Evolutionary conservation across 2,797 vertebrate genomes (phyloP).

Genomic region (Sparus aurata): DNA sequence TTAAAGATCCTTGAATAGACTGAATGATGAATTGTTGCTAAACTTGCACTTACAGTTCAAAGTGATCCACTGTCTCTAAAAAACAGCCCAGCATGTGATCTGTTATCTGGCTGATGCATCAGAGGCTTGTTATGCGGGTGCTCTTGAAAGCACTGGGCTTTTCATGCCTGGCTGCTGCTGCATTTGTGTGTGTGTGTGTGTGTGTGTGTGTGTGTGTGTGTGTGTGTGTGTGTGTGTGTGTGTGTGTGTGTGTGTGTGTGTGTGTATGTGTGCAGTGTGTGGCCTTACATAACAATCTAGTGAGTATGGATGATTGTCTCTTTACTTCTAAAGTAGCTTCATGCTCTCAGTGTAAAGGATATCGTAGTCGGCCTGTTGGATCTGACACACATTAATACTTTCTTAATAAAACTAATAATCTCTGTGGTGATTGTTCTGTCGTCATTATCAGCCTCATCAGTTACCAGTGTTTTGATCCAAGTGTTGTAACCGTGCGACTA

Average conservation of each 20-base stretch:
- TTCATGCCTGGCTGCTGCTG: slow-evolving; percentile 43
- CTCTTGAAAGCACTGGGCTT: slow-evolving; percentile 46
- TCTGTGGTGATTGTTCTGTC: not conserved
- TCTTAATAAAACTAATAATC: not conserved
- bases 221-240: slow-evolving; percentile 13
- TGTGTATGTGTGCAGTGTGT: slow-evolving; percentile 21
- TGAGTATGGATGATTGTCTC: slow-evolving; percentile 22
- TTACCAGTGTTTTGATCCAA: not conserved
- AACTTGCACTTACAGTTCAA: slow-evolving; percentile 40
- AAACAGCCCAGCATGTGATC: slow-evolving; percentile 63
- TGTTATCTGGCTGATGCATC: slow-evolving; percentile 65
- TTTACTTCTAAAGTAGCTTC: slow-evolving; percentile 18
- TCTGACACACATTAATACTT: slow-evolving; percentile 5
- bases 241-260: not conserved
- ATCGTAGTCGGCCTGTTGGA: not conserved
- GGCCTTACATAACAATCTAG: slow-evolving; percentile 44
- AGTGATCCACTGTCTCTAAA: slow-evolving; percentile 37
- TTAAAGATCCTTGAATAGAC: slow-evolving; percentile 14
- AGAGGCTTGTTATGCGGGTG: slow-evolving; percentile 63
- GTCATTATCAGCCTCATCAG: not conserved
- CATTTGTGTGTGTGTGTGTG: slow-evolving; percentile 5
- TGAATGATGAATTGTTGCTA: slow-evolving; percentile 15
- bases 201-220: not conserved
- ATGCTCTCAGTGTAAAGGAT: slow-evolving; percentile 8
- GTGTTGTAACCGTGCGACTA: not conserved